Evolutionary conservation across 2,888 invertebrate genomes (phyloP).

Genomic region (Alloscopus bannaensis): DNA sequence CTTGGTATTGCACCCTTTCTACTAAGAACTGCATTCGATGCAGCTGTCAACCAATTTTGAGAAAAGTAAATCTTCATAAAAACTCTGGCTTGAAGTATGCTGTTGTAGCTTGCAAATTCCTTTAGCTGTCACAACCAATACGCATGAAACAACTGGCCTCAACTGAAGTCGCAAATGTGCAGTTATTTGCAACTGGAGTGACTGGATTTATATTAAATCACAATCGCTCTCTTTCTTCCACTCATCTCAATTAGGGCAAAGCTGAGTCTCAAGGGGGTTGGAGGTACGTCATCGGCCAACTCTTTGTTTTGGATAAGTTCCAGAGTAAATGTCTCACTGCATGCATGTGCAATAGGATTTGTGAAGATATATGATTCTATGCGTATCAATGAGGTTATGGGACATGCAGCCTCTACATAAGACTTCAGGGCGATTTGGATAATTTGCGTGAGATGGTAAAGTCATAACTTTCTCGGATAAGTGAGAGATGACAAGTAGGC

Average conservation of each 20-base stretch:
- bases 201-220: too few relatives aligned
- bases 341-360: slow-evolving; percentile 4
- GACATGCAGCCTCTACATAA: slow-evolving; percentile 22
- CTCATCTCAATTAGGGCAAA: slow-evolving; percentile 40
- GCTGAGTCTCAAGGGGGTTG: slow-evolving; percentile 28
- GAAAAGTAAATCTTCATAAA: too few relatives aligned
- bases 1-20: too few relatives aligned
- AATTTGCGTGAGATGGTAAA: slow-evolving; percentile 13
- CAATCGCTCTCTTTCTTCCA: slow-evolving; percentile 8
- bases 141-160: too few relatives aligned
- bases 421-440: slow-evolving; percentile 19
- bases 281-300: slow-evolving; percentile 26
- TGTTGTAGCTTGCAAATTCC: too few relatives aligned
- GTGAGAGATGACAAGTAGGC: not conserved
- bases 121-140: too few relatives aligned
- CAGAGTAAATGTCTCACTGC: slow-evolving; percentile 27
- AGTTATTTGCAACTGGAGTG: too few relatives aligned
- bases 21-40: too few relatives aligned
- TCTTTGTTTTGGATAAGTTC: slow-evolving; percentile 50
- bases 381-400: not conserved
- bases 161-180: too few relatives aligned
- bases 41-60: too few relatives aligned
- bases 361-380: not conserved
- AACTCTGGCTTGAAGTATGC: too few relatives aligned
- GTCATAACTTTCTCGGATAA: not conserved